These are phyloP conservation scores for Melipona quadrifasciata DNA, from an alignment of 1,140 invertebrate genomes.

Conservation along the genomic window DNA sequence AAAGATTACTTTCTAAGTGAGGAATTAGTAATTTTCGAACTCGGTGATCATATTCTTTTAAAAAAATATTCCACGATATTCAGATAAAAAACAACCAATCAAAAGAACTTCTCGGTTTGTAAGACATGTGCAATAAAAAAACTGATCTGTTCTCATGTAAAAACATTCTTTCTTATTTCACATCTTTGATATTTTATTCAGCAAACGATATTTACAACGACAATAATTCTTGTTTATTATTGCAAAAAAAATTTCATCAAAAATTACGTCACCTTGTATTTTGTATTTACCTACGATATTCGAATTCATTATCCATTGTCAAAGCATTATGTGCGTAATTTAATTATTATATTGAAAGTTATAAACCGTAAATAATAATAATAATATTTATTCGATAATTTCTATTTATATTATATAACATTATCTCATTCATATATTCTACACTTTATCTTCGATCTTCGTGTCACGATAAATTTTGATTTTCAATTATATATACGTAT, in stretches of 20 bases:
- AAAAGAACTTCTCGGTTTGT: too few relatives aligned
- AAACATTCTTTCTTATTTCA: not conserved
- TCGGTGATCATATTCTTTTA: not conserved
- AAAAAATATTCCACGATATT: not conserved
- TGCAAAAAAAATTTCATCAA: not conserved
- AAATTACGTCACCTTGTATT: not conserved
- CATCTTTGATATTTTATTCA: not conserved
- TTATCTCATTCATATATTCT: not conserved
- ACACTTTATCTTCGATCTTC: not conserved
- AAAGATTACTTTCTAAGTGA: not conserved
- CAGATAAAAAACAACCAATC: constrained; percentile 5
- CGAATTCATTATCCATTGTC: not conserved
- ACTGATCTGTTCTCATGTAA: not conserved
- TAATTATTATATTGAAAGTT: not conserved
- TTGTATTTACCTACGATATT: not conserved
- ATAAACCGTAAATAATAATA: not conserved
- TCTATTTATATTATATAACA: not conserved
- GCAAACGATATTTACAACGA: not conserved
- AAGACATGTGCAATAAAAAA: not conserved
- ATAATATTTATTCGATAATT: not conserved
- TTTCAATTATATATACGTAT: not conserved
- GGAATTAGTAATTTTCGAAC: not conserved
- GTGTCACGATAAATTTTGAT: not conserved
- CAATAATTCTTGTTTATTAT: not conserved
- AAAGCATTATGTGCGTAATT: not conserved